Evolutionary conservation across 1,140 invertebrate species (phyloP).

Genomic region (Macrosteles quadrilineatus): DNA sequence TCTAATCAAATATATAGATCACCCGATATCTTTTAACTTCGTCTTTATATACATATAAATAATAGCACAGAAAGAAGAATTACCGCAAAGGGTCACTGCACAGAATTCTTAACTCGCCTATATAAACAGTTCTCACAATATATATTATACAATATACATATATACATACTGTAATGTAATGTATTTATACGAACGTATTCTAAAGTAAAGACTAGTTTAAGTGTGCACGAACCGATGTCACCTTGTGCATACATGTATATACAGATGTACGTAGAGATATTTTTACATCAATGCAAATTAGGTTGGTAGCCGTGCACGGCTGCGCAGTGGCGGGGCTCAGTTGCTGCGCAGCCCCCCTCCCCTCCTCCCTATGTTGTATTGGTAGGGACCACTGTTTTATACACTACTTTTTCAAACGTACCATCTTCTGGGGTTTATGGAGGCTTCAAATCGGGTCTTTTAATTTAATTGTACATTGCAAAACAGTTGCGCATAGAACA

Average conservation of each 20-base stretch:
- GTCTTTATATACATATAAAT: constrained; percentile 12
- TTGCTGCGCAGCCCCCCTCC: background rate
- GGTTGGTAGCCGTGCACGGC: background rate
- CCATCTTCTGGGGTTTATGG: background rate
- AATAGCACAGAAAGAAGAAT: constrained; percentile 8
- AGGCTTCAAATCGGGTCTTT: no score
- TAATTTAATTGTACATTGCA: no score
- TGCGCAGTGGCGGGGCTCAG: background rate
- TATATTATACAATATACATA: constrained; percentile 12
- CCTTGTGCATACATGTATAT: constrained; percentile 13
- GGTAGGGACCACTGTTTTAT: constrained; percentile 4
- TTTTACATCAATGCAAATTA: constrained; percentile 17
- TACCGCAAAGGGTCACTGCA: background rate
- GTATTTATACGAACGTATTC: constrained; percentile 14
- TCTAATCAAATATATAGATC: constrained; percentile 1
- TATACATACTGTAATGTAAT: constrained; percentile 17
- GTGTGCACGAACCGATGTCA: background rate
- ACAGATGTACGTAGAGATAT: constrained; percentile 13
- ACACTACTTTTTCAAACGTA: background rate
- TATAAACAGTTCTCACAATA: constrained; percentile 15
- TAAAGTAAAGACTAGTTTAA: constrained; percentile 9
- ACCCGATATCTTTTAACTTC: constrained; percentile 10
- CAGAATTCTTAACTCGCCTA: constrained; percentile 16
- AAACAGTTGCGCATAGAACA: no score
- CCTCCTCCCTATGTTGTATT: background rate